A percentile compares a stretch with the other conserved stretches of the same genome.
These are phyloP conservation scores for Hyles euphorbiae DNA, from an alignment of 1,140 invertebrate genomes.

Conservation along the genomic window DNA sequence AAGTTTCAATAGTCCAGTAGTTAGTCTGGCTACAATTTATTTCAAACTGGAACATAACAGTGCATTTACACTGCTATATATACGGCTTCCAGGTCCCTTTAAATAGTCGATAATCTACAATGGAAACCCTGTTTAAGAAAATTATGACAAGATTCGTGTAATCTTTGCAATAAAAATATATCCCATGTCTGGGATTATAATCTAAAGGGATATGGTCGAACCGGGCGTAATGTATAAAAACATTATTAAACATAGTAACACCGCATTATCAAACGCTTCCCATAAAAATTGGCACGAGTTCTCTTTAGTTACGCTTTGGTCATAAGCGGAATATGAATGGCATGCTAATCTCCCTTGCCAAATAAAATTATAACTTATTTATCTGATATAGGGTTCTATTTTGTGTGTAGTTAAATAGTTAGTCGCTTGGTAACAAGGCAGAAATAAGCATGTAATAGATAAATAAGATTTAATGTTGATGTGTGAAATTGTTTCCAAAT, in stretches of 20 bases:
- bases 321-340: constrained; percentile 44
- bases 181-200: too few relatives aligned
- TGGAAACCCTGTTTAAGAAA: not conserved
- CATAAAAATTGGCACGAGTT: constrained; percentile 63
- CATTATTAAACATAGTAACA: too few relatives aligned
- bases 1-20: too few relatives aligned
- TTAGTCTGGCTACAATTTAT: too few relatives aligned
- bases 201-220: too few relatives aligned
- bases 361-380: constrained; percentile 27
- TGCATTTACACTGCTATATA: too few relatives aligned
- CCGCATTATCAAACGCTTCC: constrained; percentile 39
- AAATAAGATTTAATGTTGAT: constrained; percentile 60
- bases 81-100: too few relatives aligned
- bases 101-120: too few relatives aligned
- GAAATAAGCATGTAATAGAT: constrained; percentile 64
- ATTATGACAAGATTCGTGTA: not conserved
- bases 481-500: constrained; percentile 45
- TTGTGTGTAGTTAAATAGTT: constrained; percentile 2
- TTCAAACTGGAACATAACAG: too few relatives aligned
- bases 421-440: constrained; percentile 10
- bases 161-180: too few relatives aligned
- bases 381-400: constrained; percentile 10
- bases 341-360: constrained; percentile 24
- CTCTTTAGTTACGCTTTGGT: constrained; percentile 49
- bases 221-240: too few relatives aligned